A percentile compares a stretch with the other conserved stretches of the same genome.
Evolutionary conservation across 1,140 invertebrate species (phyloP).

Genomic region (Leguminivora glycinivorella): DNA sequence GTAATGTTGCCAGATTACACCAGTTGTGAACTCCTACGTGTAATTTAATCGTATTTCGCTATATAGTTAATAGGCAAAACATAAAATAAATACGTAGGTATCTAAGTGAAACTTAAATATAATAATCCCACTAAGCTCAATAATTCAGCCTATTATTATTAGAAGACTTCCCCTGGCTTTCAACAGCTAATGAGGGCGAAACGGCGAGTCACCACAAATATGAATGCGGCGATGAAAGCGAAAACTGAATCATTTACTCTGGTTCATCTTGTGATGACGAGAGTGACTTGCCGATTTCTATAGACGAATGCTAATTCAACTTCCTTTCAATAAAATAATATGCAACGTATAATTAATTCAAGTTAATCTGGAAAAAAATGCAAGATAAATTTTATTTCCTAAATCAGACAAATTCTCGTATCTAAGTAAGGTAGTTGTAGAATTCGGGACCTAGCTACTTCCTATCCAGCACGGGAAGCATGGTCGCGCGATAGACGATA

Average conservation of each 20-base stretch:
- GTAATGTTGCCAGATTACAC: neutral
- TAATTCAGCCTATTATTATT: neutral
- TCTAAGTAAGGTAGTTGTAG: too few relatives aligned
- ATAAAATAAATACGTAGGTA: too few relatives aligned
- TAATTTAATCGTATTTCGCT: too few relatives aligned
- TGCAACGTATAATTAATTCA: too few relatives aligned
- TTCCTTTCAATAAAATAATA: neutral
- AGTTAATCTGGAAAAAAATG: too few relatives aligned
- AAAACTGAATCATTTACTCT: slow-evolving; percentile 16
- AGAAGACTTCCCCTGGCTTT: slow-evolving; percentile 36
- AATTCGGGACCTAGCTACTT: too few relatives aligned
- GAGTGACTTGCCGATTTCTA: neutral
- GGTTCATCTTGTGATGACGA: neutral
- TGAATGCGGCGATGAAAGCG: slow-evolving; percentile 29
- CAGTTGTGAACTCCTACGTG: too few relatives aligned
- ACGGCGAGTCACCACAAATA: slow-evolving; percentile 37
- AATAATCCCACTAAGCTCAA: neutral
- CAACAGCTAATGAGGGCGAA: slow-evolving; percentile 41
- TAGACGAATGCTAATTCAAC: neutral
- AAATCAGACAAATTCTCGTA: too few relatives aligned
- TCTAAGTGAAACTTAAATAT: neutral
- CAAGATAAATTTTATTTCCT: too few relatives aligned
- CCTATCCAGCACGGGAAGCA: too few relatives aligned
- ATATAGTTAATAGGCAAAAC: too few relatives aligned
- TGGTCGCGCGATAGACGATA: too few relatives aligned